Evolutionary conservation across 2,888 invertebrate species (phyloP).

Genomic region (Vannuccia rotundouncinata): DNA sequence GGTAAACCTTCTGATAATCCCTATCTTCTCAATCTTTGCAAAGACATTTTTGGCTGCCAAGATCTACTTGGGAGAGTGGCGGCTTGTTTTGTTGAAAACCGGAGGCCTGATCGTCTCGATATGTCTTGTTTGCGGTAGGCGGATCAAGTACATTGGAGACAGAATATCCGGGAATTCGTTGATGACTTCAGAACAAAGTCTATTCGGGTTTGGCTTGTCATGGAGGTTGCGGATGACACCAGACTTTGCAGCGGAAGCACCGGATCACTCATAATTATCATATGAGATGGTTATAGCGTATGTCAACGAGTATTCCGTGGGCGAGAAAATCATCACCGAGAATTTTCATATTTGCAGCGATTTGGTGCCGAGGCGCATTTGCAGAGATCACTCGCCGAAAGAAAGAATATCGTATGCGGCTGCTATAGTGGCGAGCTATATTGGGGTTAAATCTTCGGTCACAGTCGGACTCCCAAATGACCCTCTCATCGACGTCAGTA

Average conservation of each 20-base stretch:
- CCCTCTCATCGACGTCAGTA: not conserved
- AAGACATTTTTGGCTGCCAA: not conserved
- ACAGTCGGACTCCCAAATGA: not conserved
- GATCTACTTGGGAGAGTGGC: not conserved
- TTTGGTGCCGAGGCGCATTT: not conserved
- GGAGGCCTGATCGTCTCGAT: not conserved
- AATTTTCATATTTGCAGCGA: not conserved
- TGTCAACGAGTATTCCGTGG: not conserved
- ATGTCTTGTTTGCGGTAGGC: too few species aligned
- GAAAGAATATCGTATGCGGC: not conserved
- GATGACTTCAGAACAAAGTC: constrained; percentile 10
- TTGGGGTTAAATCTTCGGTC: not conserved
- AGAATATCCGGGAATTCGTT: constrained; percentile 5
- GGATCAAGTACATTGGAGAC: not conserved
- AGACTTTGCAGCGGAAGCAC: not conserved
- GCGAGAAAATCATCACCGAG: not conserved
- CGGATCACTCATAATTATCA: not conserved
- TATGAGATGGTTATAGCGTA: not conserved
- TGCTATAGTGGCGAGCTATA: not conserved
- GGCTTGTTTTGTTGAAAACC: not conserved
- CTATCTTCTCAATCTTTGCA: not conserved
- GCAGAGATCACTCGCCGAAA: not conserved
- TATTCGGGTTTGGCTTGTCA: not conserved
- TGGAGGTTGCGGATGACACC: not conserved
- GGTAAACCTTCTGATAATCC: not conserved